These are phyloP conservation scores for Prietella phreatophila DNA, from an alignment of 2,113 vertebrate genomes.

Conservation along the genomic window DNA sequence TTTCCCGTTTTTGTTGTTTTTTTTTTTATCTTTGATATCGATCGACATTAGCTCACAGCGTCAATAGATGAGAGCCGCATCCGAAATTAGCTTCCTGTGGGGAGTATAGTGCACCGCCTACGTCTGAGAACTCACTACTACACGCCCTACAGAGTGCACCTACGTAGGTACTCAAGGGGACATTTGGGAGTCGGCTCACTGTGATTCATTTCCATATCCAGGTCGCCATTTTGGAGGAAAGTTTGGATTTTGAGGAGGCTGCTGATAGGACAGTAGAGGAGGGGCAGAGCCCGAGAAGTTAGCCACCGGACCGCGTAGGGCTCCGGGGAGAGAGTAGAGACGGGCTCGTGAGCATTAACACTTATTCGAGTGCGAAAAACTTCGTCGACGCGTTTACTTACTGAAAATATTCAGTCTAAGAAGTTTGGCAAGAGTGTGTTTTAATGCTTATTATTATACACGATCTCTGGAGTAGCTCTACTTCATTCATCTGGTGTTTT, in stretches of 20 bases:
- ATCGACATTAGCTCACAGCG: not conserved
- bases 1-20: too few species aligned
- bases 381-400: slow-evolving; percentile 1
- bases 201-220: slow-evolving; percentile 46
- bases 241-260: slow-evolving; percentile 69
- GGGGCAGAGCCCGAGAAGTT: slow-evolving; percentile 38
- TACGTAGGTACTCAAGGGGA: not conserved
- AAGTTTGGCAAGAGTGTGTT: not conserved
- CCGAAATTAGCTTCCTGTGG: not conserved
- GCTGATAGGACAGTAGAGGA: slow-evolving; percentile 41
- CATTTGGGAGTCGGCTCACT: slow-evolving; percentile 32
- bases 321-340: not conserved
- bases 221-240: slow-evolving; percentile 70
- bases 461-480: not conserved
- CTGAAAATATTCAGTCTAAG: not conserved
- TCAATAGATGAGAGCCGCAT: not conserved
- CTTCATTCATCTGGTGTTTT: slow-evolving; percentile 14
- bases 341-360: not conserved
- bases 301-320: slow-evolving; percentile 23
- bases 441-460: not conserved
- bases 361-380: not conserved
- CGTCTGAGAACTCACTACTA: not conserved
- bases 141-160: slow-evolving; percentile 18
- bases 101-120: not conserved
- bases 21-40: too few species aligned